A percentile compares a stretch with the other conserved stretches of the same genome.
Conservation (phyloP, 2,797 vertebrate genomes). For the Syngnathus acus region DNA sequence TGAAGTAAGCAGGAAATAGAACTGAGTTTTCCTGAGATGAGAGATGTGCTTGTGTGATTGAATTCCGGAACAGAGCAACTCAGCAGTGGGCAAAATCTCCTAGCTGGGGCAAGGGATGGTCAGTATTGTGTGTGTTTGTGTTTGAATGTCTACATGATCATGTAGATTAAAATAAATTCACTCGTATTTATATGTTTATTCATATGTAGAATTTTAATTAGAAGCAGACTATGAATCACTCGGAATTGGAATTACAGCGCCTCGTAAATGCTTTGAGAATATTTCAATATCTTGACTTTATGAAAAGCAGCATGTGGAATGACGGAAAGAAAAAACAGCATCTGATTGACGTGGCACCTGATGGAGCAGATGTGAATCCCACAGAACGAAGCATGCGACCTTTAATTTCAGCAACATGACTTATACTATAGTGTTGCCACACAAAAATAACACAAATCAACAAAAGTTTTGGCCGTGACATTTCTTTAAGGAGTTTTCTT, state of each 20-base stretch:
- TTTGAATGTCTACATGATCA: neutral
- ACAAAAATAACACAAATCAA: neutral
- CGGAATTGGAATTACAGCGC: neutral
- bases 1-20: constrained; percentile 41
- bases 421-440: neutral
- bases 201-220: neutral
- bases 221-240: neutral
- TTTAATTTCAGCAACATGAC: neutral
- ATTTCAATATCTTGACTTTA: neutral
- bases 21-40: constrained; percentile 20
- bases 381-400: neutral
- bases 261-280: neutral
- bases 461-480: too few species aligned
- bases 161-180: neutral
- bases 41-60: constrained; percentile 47
- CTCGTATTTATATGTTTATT: neutral
- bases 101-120: constrained; percentile 10
- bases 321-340: neutral
- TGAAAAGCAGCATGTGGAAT: constrained; percentile 1
- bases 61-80: constrained; percentile 35
- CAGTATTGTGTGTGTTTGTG: constrained; percentile 1
- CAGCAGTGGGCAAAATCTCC: constrained; percentile 25
- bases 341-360: neutral
- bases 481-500: too few species aligned
- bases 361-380: neutral